Conservation (phyloP, 2,888 invertebrate species). For the Ethmia dodecea region DNA sequence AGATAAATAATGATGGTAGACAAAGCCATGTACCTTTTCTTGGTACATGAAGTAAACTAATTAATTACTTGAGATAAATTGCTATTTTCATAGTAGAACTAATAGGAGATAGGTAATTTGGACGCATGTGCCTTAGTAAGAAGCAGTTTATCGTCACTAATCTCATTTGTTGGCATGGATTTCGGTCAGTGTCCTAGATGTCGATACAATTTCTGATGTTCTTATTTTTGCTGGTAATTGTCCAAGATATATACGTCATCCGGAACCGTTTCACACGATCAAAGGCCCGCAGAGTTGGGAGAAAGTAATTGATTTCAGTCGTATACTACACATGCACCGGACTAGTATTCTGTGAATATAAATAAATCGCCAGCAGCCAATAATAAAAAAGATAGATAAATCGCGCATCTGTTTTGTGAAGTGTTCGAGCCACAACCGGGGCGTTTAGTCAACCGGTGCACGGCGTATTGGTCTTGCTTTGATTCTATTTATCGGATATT, state of each 20-base stretch:
- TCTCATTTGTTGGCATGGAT: constrained; percentile 60
- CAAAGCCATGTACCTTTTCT: too few relatives aligned
- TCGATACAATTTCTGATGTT: constrained; percentile 58
- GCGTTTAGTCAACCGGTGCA: constrained; percentile 5
- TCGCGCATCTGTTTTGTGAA: constrained; percentile 32
- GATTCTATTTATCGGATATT: constrained; percentile 2
- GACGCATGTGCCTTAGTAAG: too few relatives aligned
- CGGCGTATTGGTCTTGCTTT: constrained; percentile 2
- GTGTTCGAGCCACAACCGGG: constrained; percentile 20
- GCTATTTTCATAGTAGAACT: too few relatives aligned
- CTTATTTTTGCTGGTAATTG: constrained; percentile 71
- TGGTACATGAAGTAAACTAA: too few relatives aligned
- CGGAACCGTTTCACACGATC: constrained; percentile 36
- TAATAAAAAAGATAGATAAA: constrained; percentile 24
- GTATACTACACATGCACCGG: constrained; percentile 48
- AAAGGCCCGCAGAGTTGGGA: constrained; percentile 43
- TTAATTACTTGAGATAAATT: too few relatives aligned
- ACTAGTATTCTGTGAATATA: constrained; percentile 54
- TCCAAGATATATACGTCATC: constrained; percentile 62
- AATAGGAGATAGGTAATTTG: too few relatives aligned
- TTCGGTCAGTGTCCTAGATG: constrained; percentile 66
- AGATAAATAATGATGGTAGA: too few relatives aligned
- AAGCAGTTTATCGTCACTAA: too few relatives aligned
- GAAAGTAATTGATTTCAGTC: constrained; percentile 67
- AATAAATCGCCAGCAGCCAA: constrained; percentile 43